phyloP scores from a whole-genome alignment of 2,888 invertebrate species.

The Bruchidius siliquastri region DNA sequence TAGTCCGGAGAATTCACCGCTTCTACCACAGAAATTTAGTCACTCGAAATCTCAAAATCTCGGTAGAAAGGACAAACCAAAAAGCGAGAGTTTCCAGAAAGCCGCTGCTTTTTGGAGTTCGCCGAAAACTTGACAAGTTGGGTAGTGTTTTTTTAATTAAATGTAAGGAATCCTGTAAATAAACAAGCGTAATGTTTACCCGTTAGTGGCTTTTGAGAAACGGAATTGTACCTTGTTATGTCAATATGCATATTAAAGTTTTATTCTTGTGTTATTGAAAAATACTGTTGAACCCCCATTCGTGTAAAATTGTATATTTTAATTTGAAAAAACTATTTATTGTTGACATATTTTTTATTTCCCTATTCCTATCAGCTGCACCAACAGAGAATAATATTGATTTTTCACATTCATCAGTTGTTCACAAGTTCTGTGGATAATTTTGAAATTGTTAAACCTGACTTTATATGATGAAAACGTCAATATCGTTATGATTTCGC shows the following conservation, averaged over 20 bases:
- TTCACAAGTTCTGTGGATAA: too few species aligned
- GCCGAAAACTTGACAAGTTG: constrained; percentile 29
- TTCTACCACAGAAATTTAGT: constrained; percentile 9
- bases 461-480: too few species aligned
- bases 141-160: background rate
- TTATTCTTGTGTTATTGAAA: constrained; percentile 27
- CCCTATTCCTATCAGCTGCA: too few species aligned
- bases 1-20: constrained; percentile 6
- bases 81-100: constrained; percentile 44
- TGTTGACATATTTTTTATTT: background rate
- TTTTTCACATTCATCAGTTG: too few species aligned
- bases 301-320: constrained; percentile 8
- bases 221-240: constrained; percentile 3
- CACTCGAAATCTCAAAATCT: constrained; percentile 24
- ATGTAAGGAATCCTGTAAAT: background rate
- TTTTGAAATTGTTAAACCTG: too few species aligned
- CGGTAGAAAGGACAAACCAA: constrained; percentile 32
- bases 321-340: constrained; percentile 2
- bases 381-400: too few species aligned
- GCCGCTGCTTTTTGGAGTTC: constrained; percentile 47
- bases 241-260: constrained; percentile 16
- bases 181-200: background rate
- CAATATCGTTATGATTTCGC: too few species aligned
- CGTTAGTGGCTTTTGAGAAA: constrained; percentile 3
- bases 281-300: constrained; percentile 27